Percentiles rank a stretch among this genome's conserved stretches.
phyloP scores from a whole-genome alignment of 1,140 invertebrate species.

The Colletes latitarsis region DNA sequence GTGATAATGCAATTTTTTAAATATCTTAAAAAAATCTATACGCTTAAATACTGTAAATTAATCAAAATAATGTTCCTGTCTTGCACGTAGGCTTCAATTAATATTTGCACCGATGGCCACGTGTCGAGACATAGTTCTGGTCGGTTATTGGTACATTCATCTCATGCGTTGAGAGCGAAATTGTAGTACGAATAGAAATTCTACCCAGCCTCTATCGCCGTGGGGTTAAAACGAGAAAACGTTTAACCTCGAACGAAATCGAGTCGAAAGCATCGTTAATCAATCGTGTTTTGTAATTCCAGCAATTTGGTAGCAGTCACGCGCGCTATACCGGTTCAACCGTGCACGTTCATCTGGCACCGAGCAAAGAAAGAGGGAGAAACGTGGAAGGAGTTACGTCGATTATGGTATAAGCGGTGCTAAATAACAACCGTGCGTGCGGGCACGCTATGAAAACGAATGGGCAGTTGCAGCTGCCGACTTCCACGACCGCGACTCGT shows the following conservation, averaged over 20 bases:
- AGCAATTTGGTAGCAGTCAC: background rate
- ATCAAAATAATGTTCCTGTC: too few relatives aligned
- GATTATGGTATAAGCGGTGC: slow-evolving; percentile 51
- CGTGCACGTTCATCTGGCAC: background rate
- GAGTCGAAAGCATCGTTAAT: background rate
- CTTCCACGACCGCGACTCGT: slow-evolving; percentile 43
- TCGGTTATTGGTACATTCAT: too few relatives aligned
- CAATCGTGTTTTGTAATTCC: background rate
- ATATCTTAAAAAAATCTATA: too few relatives aligned
- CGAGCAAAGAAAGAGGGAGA: background rate
- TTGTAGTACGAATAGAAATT: background rate
- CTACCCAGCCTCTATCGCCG: background rate
- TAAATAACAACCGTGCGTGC: slow-evolving; percentile 53
- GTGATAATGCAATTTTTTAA: too few relatives aligned
- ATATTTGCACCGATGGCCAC: too few relatives aligned
- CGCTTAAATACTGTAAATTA: too few relatives aligned
- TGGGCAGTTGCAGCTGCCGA: slow-evolving; percentile 49
- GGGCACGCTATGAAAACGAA: slow-evolving; percentile 60
- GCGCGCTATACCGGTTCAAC: background rate
- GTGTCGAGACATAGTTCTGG: too few relatives aligned
- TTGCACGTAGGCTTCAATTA: too few relatives aligned
- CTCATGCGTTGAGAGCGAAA: background rate
- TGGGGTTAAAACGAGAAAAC: background rate
- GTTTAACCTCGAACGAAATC: background rate
- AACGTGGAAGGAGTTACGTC: slow-evolving; percentile 55